Conservation (phyloP, 2,888 invertebrate genomes). For the Dinocampus coccinellae region DNA sequence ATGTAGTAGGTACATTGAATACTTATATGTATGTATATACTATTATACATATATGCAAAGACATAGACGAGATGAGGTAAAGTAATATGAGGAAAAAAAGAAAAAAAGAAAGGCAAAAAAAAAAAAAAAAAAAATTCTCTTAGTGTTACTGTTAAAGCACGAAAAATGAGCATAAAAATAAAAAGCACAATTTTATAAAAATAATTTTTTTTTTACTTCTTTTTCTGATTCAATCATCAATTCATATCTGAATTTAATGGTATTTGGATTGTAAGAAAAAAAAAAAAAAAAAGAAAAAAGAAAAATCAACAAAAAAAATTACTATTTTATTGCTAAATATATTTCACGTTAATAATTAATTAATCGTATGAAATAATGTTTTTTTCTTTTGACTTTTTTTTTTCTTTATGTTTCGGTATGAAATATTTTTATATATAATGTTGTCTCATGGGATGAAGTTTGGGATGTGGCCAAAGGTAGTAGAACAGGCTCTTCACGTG, state of each 20-base stretch:
- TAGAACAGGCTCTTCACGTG: conserved; percentile 27
- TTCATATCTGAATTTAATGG: neutral
- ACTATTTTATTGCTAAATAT: no score
- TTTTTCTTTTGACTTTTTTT: no score
- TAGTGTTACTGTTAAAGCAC: no score
- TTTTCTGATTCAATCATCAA: neutral
- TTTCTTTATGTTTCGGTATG: neutral
- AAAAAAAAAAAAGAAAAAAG: no score
- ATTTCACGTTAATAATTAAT: no score
- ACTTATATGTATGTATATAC: neutral
- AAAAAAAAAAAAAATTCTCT: conserved; percentile 5
- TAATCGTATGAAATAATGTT: no score
- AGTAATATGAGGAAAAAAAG: neutral
- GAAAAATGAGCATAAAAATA: no score
- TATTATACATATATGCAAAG: neutral
- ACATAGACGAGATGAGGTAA: neutral
- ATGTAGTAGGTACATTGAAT: neutral
- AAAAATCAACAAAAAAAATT: no score
- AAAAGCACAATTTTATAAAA: no score
- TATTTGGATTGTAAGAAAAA: no score
- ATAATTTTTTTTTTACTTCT: neutral
- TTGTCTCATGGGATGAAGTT: neutral
- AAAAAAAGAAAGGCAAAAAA: neutral
- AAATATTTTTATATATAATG: neutral
- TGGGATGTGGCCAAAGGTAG: conserved; percentile 27